Percentiles rank a stretch among this genome's conserved stretches.
These are phyloP conservation scores for Rissa tridactyla DNA, from an alignment of 2,113 vertebrate genomes.

Conservation along the genomic window DNA sequence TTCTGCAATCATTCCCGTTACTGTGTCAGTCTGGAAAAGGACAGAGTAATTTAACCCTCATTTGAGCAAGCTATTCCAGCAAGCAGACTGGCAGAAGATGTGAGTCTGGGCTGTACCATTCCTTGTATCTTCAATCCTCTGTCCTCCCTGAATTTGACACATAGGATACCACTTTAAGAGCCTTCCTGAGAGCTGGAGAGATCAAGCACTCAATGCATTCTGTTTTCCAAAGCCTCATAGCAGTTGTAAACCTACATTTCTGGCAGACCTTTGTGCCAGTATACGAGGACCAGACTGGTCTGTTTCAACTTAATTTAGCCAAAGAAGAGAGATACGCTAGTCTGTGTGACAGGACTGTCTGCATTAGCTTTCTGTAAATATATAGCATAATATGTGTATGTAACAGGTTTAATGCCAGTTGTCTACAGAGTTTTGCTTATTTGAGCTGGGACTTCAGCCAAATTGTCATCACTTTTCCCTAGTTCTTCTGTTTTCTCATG, in stretches of 20 bases:
- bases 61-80: neutral
- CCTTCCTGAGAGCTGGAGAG: neutral
- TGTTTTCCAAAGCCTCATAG: neutral
- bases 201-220: neutral
- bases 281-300: rapidly evolving
- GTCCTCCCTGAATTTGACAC: neutral
- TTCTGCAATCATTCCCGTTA: neutral
- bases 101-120: rapidly evolving
- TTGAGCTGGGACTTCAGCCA: neutral
- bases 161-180: neutral
- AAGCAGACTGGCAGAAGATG: neutral
- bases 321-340: neutral
- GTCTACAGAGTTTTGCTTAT: neutral
- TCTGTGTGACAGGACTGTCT: neutral
- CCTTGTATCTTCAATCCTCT: neutral
- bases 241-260: neutral
- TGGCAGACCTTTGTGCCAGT: neutral
- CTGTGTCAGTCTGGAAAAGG: neutral
- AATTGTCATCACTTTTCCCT: neutral
- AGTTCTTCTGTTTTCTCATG: neutral
- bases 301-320: neutral
- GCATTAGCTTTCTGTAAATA: neutral
- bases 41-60: neutral
- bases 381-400: neutral
- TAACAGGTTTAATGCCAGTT: neutral